A percentile compares a stretch with the other conserved stretches of the same genome.
These are phyloP conservation scores for Odocoileus hemionus DNA, from an alignment of 2,113 vertebrate genomes.

Conservation along the genomic window DNA sequence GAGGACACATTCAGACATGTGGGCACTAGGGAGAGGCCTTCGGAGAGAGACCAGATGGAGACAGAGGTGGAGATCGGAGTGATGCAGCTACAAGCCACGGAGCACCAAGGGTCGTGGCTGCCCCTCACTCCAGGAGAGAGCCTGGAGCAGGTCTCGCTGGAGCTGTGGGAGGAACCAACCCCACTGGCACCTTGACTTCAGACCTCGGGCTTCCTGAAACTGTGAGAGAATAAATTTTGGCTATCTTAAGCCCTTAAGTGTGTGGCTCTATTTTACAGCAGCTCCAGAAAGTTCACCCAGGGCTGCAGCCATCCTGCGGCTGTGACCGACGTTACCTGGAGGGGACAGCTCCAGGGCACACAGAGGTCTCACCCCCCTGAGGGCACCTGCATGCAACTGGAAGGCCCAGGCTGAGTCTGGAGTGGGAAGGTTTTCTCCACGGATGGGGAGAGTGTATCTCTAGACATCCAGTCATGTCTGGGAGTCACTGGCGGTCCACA, in stretches of 20 bases:
- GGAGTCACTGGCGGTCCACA: fast-evolving
- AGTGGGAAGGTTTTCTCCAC: neutral
- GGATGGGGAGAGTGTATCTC: neutral
- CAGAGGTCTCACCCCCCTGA: fast-evolving
- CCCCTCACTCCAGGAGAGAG: neutral
- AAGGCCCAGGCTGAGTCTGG: neutral
- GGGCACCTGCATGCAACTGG: fast-evolving
- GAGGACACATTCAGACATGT: neutral
- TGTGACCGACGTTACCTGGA: fast-evolving
- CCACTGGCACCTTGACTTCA: neutral
- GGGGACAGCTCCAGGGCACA: fast-evolving
- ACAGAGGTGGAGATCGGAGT: fast-evolving
- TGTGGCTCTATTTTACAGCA: neutral
- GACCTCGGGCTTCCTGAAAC: neutral
- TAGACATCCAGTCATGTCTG: fast-evolving
- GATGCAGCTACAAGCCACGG: fast-evolving
- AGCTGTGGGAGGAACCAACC: neutral
- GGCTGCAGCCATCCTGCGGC: too few relatives aligned
- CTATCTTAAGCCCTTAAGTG: neutral
- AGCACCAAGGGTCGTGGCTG: fast-evolving
- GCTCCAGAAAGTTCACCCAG: fast-evolving
- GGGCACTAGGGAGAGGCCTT: neutral
- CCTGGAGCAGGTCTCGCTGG: neutral
- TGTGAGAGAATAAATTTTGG: too few relatives aligned
- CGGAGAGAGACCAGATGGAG: fast-evolving